Base-by-base conservation (phyloP, 1,140 invertebrate species). In the Lepidurus couesii region DNA sequence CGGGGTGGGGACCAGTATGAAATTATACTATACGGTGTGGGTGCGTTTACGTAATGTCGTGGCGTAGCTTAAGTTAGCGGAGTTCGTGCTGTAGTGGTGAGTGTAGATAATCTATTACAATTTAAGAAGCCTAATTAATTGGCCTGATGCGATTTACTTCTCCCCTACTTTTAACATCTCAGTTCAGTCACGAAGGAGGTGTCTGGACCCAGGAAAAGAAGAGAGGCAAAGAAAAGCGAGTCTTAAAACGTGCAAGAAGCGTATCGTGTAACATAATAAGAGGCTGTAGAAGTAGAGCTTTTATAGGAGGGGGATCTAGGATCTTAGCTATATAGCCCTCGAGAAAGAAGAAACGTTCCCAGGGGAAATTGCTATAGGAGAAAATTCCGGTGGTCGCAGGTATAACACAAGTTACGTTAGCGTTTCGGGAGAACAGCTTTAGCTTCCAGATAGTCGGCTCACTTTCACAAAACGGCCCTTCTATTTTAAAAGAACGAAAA, bases 231-330 rank as follows among this genome's bases (percentile, higher is more conserved):
- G 34, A 34, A 34, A 34, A 34, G 53, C 21, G 53, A 65, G 9
- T 65, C 53, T 21, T 21, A 13, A 21, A 21, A 13, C n/a, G 21
- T 65, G 9, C 53, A 65, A 65, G 53, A 13, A 65, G 53, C 53
- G 53, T 65, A 65, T 65, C 13, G 53, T 65, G 53, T 65, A 65
- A 65, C 53, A 65, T 65, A 65, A 65, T 65, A 65, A 65, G 53
- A 65, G 53, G 53, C 53, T 65, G 53, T 65, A 65, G 53, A 65
- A 65, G 53, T 11, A 65, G 16, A 65, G 53, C 53, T 65, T 65
- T 65, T 65, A 65, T 65, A 65, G 53, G 53, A 65, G 53, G n/a
- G 53, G 53, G 53, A 65, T 65, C 53, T 9, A 21, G 53, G 53
- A 65, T 65, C 53, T 65, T 65, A 21, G 6, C 21, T 65, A 65